Conservation (phyloP, 2,113 vertebrate genomes). For the Mellivora capensis region DNA sequence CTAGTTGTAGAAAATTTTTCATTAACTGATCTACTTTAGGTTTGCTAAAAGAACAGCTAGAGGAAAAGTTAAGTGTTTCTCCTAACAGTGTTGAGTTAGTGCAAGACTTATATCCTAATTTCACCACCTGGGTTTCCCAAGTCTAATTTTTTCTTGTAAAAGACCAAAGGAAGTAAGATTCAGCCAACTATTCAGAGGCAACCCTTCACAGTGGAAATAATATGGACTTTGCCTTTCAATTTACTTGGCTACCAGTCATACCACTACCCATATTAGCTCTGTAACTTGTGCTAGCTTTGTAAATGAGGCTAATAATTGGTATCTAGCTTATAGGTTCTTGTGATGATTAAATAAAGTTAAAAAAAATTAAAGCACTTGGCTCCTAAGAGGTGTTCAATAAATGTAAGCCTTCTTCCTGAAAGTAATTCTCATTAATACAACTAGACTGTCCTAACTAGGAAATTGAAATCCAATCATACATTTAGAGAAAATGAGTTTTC, state of each 20-base stretch:
- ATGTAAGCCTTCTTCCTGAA: background rate
- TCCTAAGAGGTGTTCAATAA: background rate
- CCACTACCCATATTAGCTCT: background rate
- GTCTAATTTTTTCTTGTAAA: background rate
- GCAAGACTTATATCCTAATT: background rate
- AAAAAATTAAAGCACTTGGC: background rate
- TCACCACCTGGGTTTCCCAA: background rate
- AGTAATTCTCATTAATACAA: background rate
- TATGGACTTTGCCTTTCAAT: background rate
- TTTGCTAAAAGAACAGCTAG: slow-evolving; percentile 28
- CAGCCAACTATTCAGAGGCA: background rate
- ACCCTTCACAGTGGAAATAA: background rate
- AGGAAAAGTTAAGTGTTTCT: background rate
- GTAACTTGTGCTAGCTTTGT: background rate
- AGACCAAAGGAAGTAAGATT: background rate
- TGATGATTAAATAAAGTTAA: background rate
- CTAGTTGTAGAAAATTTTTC: slow-evolving; percentile 33
- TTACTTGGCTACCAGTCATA: background rate
- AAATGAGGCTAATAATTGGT: background rate
- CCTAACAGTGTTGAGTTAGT: background rate
- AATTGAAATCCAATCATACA: background rate
- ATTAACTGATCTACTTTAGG: background rate
- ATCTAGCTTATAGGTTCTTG: background rate
- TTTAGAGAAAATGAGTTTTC: background rate
- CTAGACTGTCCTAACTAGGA: background rate